Conservation (phyloP, 1,140 invertebrate genomes). For the Maconellicoccus hirsutus region DNA sequence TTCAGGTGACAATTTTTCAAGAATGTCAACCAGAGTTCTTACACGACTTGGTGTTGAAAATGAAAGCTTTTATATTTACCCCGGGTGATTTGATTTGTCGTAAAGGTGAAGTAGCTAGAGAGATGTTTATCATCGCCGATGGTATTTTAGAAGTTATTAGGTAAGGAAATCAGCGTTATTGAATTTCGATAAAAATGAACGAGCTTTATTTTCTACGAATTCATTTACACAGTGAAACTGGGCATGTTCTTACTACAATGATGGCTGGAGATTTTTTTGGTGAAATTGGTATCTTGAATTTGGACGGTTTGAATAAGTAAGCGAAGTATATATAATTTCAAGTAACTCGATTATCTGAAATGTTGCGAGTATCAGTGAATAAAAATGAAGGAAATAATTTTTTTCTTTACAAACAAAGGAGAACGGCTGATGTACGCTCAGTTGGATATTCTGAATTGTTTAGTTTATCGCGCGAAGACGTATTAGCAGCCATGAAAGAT, state of each 20-base stretch:
- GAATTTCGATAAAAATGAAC: no score
- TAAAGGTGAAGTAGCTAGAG: constrained; percentile 85
- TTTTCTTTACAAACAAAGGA: constrained; percentile 40
- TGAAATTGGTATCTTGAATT: constrained; percentile 91
- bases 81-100: constrained; percentile 92
- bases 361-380: no score
- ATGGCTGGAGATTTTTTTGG: constrained; percentile 96
- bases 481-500: constrained; percentile 87
- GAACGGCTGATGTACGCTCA: constrained; percentile 88
- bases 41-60: constrained; percentile 91
- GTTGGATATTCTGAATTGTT: constrained; percentile 94
- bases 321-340: constrained; percentile 31
- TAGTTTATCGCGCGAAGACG: constrained; percentile 87
- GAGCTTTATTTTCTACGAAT: constrained; percentile 26
- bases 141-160: constrained; percentile 88
- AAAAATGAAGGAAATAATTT: not conserved
- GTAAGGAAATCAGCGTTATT: constrained; percentile 33
- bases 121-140: constrained; percentile 98
- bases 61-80: constrained; percentile 96
- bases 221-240: constrained; percentile 77
- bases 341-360: no score
- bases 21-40: constrained; percentile 95
- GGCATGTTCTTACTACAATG: constrained; percentile 87
- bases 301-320: constrained; percentile 92
- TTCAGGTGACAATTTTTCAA: constrained; percentile 54